Conservation (phyloP, 2,888 invertebrate species). For the Plemyria rubiginata region DNA sequence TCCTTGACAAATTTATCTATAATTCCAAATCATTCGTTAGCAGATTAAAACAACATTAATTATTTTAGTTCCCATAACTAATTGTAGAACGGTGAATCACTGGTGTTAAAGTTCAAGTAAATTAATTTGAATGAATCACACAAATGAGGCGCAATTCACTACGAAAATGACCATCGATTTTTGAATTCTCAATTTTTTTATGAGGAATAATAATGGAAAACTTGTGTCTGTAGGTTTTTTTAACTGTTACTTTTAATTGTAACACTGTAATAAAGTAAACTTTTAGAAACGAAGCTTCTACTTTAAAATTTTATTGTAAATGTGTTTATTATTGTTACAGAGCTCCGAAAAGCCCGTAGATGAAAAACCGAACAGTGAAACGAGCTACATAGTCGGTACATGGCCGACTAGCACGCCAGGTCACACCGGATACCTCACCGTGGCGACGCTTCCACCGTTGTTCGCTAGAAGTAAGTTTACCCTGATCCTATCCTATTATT, state of each 20-base stretch:
- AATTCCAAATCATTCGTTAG: background rate
- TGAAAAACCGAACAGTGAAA: conserved; percentile 77
- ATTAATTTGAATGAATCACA: conserved; percentile 12
- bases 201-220: too few relatives aligned
- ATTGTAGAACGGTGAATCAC: conserved; percentile 19
- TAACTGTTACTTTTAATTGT: too few relatives aligned
- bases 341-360: conserved; percentile 71
- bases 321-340: conserved; percentile 52
- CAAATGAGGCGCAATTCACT: background rate
- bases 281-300: too few relatives aligned
- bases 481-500: too few relatives aligned
- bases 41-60: conserved; percentile 6
- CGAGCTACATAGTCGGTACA: conserved; percentile 87
- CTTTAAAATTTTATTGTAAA: too few relatives aligned
- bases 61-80: conserved; percentile 24
- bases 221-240: too few relatives aligned
- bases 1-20: background rate
- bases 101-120: conserved; percentile 17
- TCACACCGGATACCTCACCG: conserved; percentile 98
- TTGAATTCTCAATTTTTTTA: background rate
- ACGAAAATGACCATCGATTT: too few relatives aligned
- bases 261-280: too few relatives aligned
- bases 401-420: conserved; percentile 92
- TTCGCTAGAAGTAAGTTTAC: conserved; percentile 73
- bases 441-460: conserved; percentile 92